Evolutionary conservation across 1,140 invertebrate genomes (phyloP), one percentile per base, ranked within the genome.

Genomic region (Samia ricini): DNA sequence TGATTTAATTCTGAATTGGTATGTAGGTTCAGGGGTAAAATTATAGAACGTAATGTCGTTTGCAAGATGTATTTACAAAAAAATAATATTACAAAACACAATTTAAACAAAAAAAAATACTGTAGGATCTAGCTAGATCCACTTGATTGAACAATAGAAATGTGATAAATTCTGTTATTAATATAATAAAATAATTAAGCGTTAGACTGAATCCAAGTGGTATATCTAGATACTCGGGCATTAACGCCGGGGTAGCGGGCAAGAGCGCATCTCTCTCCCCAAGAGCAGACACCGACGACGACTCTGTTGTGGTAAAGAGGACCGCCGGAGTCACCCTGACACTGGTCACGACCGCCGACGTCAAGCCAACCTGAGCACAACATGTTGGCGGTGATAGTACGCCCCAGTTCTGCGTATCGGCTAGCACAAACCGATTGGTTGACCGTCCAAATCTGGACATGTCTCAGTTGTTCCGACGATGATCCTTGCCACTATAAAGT

Each of bases 241-340:
- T 55, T 24, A 7, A 55, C 54, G 12, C 54, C 54, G 12, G 54
- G 54, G 23, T 12, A 55, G 5, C 23, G 21, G 12, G 54, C 20
- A 5, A 26, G n/a, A 23, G 54, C 54, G 10, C 54, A 55, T n/a
- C 23, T 23, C 8, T 23, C 22, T 18, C 54, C 54, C 54, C 54
- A 55, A 23, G 54, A 55, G 7, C 21, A 24, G 21, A 55, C 26
- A 24, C 54, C 54, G 8, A 55, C 54, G 6, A 56, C 54, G 4
- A 26, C 24, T 0, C 54, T 20, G 54, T 29, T 29, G 24, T 56
- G 42, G 24, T 26, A 56, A 3, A 56, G 54, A n/a, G 54, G 54
- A 29, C 54, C 54, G 8, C 54, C 54, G n/a, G 54, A 56, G 24
- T 56, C 54, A 19, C 54, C 54, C 24, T 56, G 54, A 24, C 54